Evolutionary conservation across 1,140 invertebrate genomes (phyloP).

Genomic region (Trialeurodes vaporariorum): DNA sequence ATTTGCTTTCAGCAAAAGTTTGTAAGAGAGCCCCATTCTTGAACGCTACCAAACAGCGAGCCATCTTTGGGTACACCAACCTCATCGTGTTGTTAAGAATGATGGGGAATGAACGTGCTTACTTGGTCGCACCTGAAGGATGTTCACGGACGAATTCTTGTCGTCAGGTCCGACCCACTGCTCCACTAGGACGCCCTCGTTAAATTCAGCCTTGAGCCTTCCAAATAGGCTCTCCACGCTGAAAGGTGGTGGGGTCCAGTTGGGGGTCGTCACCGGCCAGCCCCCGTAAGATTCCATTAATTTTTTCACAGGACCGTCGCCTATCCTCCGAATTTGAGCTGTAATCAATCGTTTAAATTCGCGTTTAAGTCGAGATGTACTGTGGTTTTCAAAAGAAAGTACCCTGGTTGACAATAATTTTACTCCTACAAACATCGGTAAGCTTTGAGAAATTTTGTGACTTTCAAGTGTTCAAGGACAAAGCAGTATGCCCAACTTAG

Average conservation of each 20-base stretch:
- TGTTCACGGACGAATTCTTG: conserved; percentile 72
- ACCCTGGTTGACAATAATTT: too few relatives aligned
- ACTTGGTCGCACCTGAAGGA: conserved; percentile 58
- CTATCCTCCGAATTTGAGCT: conserved; percentile 59
- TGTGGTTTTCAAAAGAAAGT: too few relatives aligned
- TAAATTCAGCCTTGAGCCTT: conserved; percentile 51
- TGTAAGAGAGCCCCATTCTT: too few relatives aligned
- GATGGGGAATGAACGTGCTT: conserved; percentile 18
- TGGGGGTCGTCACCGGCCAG: conserved; percentile 56
- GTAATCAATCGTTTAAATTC: conserved; percentile 22
- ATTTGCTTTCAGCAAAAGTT: too few relatives aligned
- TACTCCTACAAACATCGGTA: too few relatives aligned
- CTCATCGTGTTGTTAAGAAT: background rate
- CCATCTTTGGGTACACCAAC: too few relatives aligned
- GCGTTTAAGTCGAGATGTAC: too few relatives aligned
- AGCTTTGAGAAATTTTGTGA: too few relatives aligned
- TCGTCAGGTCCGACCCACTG: conserved; percentile 76
- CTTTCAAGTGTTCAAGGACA: too few relatives aligned
- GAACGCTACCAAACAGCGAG: too few relatives aligned
- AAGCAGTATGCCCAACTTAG: too few relatives aligned
- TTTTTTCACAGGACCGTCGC: conserved; percentile 47
- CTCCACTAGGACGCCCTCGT: conserved; percentile 61
- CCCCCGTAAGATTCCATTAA: conserved; percentile 52
- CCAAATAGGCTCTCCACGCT: conserved; percentile 54
- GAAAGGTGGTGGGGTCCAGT: conserved; percentile 44